A percentile compares a stretch with the other conserved stretches of the same genome.
Evolutionary conservation across 1,140 invertebrate genomes (phyloP).

Genomic region (Drosophila kepulauana): DNA sequence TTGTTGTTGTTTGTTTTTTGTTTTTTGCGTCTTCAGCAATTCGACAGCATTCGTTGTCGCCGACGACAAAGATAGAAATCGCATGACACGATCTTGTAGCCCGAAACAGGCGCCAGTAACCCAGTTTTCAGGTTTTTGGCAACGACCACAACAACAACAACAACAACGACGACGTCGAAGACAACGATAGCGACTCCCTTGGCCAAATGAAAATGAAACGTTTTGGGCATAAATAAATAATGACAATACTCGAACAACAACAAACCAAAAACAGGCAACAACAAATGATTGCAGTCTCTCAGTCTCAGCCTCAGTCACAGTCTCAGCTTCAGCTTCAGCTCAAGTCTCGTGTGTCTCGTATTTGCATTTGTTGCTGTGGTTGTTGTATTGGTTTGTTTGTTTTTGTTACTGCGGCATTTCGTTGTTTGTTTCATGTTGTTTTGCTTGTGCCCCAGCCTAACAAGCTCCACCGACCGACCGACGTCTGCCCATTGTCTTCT

Average conservation of each 20-base stretch:
- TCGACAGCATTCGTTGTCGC: constrained; percentile 56
- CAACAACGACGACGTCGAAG: constrained; percentile 37
- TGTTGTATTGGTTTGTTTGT: constrained; percentile 19
- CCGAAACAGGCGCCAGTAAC: constrained; percentile 83
- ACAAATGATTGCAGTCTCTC: constrained; percentile 68
- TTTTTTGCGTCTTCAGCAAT: constrained; percentile 73
- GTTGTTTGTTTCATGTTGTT: constrained; percentile 73
- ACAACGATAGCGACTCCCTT: constrained; percentile 64
- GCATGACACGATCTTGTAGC: constrained; percentile 83
- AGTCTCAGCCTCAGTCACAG: constrained; percentile 18
- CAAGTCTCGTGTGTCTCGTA: constrained; percentile 6
- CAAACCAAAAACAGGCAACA: constrained; percentile 75
- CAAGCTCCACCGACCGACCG: constrained; percentile 67
- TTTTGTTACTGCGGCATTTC: constrained; percentile 66
- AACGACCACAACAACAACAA: constrained; percentile 42
- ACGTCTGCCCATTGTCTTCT: constrained; percentile 76
- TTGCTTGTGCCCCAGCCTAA: constrained; percentile 52
- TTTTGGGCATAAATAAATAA: constrained; percentile 83
- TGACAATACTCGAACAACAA: constrained; percentile 61
- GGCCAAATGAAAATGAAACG: constrained; percentile 81
- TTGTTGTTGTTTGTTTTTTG: constrained; percentile 53
- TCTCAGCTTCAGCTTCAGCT: not conserved
- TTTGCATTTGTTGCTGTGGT: constrained; percentile 66
- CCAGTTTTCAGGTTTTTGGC: constrained; percentile 77
- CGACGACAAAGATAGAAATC: constrained; percentile 80